Percentiles rank a stretch among this genome's conserved stretches.
phyloP scores from a whole-genome alignment of 2,113 vertebrate species.

The Leuciscus idus region DNA sequence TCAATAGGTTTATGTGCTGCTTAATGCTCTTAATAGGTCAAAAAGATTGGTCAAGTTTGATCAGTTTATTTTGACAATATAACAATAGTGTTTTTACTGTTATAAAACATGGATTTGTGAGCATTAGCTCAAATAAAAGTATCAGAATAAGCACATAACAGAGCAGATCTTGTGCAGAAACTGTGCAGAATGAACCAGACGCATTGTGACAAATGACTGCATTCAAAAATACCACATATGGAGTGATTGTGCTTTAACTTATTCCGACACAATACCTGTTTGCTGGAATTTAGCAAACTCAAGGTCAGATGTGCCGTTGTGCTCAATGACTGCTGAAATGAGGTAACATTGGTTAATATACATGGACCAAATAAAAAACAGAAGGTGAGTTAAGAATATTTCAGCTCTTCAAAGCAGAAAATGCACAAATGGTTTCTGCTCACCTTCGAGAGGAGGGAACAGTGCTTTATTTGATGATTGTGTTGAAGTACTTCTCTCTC shows the following conservation, averaged over 20 bases:
- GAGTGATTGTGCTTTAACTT: conserved; percentile 48
- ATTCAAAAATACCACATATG: conserved; percentile 48
- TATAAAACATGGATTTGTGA: background rate
- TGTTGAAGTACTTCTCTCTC: conserved; percentile 36
- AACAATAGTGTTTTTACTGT: background rate
- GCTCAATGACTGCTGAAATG: conserved; percentile 48
- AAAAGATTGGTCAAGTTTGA: background rate
- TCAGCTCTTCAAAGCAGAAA: background rate
- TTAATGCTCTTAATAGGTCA: background rate
- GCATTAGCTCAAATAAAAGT: background rate
- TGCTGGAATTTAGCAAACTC: conserved; percentile 36
- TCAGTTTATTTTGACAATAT: no score
- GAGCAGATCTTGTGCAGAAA: background rate
- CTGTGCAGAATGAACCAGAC: background rate
- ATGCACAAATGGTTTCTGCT: conserved; percentile 14
- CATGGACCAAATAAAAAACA: conserved; percentile 12
- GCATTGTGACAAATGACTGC: background rate
- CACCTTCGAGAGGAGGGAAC: background rate
- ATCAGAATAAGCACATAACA: background rate
- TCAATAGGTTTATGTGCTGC: background rate
- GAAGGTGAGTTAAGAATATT: background rate
- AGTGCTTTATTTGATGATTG: conserved; percentile 6
- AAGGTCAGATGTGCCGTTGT: conserved; percentile 52
- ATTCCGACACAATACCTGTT: conserved; percentile 41
- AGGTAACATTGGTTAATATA: conserved; percentile 47